These are phyloP conservation scores for Nineta flava DNA, from an alignment of 2,888 invertebrate species.

Conservation along the genomic window DNA sequence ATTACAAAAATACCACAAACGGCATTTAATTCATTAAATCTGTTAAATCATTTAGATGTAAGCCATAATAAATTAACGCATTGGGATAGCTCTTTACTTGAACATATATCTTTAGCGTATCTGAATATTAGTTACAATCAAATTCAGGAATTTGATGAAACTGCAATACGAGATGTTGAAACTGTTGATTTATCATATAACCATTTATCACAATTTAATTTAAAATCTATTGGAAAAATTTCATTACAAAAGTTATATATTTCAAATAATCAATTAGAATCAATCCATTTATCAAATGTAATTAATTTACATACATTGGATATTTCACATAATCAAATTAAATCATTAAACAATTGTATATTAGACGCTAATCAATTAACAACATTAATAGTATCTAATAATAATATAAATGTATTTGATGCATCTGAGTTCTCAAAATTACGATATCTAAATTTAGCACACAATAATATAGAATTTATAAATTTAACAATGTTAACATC, in stretches of 20 bases:
- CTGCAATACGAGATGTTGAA: too few relatives aligned
- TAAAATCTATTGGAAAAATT: too few relatives aligned
- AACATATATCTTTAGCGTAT: not conserved
- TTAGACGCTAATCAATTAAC: not conserved
- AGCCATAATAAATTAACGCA: not conserved
- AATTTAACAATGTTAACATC: not conserved
- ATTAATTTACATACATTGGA: not conserved
- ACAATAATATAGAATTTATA: not conserved
- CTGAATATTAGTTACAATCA: not conserved
- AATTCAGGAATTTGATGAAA: not conserved
- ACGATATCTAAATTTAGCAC: not conserved
- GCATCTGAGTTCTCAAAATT: not conserved
- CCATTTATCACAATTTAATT: too few relatives aligned
- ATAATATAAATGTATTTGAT: not conserved
- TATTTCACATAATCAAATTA: not conserved
- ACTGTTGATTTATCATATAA: too few relatives aligned
- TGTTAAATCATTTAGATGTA: not conserved
- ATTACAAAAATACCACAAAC: not conserved
- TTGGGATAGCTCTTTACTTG: too few relatives aligned
- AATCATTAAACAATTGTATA: not conserved
- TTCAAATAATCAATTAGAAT: too few relatives aligned
- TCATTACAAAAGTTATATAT: too few relatives aligned
- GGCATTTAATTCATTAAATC: not conserved
- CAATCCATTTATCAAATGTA: not conserved
- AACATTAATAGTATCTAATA: not conserved